phyloP scores from a whole-genome alignment of 2,113 vertebrate species.

The Orientallactaga bullata region DNA sequence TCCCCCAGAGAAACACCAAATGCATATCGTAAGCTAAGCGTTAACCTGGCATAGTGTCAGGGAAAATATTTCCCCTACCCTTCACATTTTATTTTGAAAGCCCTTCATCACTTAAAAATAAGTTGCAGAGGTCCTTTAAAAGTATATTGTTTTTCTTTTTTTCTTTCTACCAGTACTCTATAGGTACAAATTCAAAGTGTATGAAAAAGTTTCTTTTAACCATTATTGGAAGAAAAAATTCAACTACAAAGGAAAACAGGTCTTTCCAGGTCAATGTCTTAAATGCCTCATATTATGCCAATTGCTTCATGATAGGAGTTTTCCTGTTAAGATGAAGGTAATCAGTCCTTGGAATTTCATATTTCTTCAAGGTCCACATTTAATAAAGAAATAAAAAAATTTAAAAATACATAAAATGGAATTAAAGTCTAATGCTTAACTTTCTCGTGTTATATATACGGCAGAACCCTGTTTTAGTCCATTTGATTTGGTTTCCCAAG shows the following conservation, averaged over 20 bases:
- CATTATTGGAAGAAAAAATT: conserved; percentile 53
- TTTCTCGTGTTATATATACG: not conserved
- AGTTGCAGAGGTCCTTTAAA: too few relatives aligned
- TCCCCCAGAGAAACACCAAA: not conserved
- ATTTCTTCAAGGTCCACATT: too few relatives aligned
- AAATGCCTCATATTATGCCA: conserved; percentile 28
- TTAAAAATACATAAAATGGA: too few relatives aligned
- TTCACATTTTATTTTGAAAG: conserved; percentile 55
- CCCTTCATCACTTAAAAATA: conserved; percentile 43
- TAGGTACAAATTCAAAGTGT: not conserved
- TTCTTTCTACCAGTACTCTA: conserved; percentile 51
- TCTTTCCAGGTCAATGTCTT: not conserved
- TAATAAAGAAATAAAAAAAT: too few relatives aligned
- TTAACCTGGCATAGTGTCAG: not conserved
- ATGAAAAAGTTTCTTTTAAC: not conserved
- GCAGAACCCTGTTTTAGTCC: not conserved
- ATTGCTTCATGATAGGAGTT: conserved; percentile 7
- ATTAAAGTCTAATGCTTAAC: not conserved
- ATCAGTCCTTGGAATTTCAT: conserved; percentile 47
- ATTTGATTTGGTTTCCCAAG: conserved; percentile 14
- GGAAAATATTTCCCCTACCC: conserved; percentile 17
- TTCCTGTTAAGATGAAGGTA: conserved; percentile 39
- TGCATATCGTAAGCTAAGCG: conserved; percentile 11
- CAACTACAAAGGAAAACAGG: conserved; percentile 30
- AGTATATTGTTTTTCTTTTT: not conserved